Base-by-base conservation (phyloP, 2,797 vertebrate genomes). In the Pseudochaenichthys georgianus region DNA sequence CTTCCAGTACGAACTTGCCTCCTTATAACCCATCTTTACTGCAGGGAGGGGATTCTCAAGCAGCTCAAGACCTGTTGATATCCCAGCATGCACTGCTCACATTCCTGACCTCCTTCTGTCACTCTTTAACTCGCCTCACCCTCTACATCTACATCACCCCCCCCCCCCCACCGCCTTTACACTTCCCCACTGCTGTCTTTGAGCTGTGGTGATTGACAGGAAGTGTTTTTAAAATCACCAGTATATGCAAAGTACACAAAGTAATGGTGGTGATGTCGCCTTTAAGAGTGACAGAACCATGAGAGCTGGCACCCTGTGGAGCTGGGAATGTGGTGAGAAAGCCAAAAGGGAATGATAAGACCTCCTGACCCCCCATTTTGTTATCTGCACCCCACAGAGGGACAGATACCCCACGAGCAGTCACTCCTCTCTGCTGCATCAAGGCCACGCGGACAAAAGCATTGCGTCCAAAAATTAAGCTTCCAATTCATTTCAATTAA, bases 81-180 rank as follows among this genome's bases (percentile, higher is more conserved):
- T 91, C 91, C 89, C 92, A 91, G 89, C 90, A 92, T 93, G 86
- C 92, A 64, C 69, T 43, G 74, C 90, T 90, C 83, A 61, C 92
- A 93, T 94, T 94, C 91, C 90, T 94, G 92, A 92, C 93, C 91
- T 93, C 90, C 87, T 94, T 94, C 88, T 91, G 92, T 94, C 92
- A 93, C 60, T 91, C 87, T 86, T 72, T 87, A 51, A 71, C 83
- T 92, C 82, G 81, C 90, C 82, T 90, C 86, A 78, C 65, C 78
- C 77, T 72, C 61, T 81, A 64, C 54, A 66, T 80, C 80, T 19
- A 68, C 71, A 21, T 68, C 70, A 59, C 57, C 78, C 66, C 68
- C 74, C 54, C 15, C 57, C 77, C 68, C 65, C 70, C 54, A 4
- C 28, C 21, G 1, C n/a, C n/a, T 5, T 28, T 28, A 48, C 16